Conservation (phyloP, 2,113 vertebrate species). For the Charina bottae region DNA sequence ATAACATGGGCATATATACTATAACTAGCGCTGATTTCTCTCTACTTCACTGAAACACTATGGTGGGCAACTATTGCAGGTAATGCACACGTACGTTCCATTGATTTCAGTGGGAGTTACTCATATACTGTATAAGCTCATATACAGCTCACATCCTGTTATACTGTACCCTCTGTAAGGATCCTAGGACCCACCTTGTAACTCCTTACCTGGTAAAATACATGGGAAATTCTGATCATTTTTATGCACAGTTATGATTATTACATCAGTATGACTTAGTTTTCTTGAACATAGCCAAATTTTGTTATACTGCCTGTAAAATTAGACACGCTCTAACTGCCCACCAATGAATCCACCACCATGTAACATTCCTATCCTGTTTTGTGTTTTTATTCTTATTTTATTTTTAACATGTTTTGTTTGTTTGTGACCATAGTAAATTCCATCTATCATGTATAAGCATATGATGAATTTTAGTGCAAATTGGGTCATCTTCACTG, state of each 20-base stretch:
- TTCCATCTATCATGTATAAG: not conserved
- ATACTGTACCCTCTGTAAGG: not conserved
- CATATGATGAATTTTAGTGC: not conserved
- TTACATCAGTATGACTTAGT: not conserved
- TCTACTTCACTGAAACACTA: conserved; percentile 1
- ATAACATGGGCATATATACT: conserved; percentile 40
- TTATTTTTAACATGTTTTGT: not conserved
- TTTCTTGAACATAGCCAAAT: not conserved
- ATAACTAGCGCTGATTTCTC: conserved; percentile 32
- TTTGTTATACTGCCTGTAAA: not conserved
- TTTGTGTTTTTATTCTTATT: not conserved
- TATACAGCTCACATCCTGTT: not conserved
- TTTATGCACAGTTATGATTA: not conserved
- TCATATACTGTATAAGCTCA: not conserved
- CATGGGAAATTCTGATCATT: not conserved
- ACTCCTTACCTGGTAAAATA: not conserved
- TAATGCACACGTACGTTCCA: not conserved
- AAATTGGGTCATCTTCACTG: conserved; percentile 1
- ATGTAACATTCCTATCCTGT: not conserved
- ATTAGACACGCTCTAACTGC: not conserved
- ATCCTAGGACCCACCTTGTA: not conserved
- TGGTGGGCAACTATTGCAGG: conserved; percentile 1
- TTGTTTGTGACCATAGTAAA: not conserved
- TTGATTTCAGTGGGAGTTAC: not conserved
- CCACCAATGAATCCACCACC: not conserved